phyloP scores from a whole-genome alignment of 2,113 vertebrate species.

The Phaethon lepturus region DNA sequence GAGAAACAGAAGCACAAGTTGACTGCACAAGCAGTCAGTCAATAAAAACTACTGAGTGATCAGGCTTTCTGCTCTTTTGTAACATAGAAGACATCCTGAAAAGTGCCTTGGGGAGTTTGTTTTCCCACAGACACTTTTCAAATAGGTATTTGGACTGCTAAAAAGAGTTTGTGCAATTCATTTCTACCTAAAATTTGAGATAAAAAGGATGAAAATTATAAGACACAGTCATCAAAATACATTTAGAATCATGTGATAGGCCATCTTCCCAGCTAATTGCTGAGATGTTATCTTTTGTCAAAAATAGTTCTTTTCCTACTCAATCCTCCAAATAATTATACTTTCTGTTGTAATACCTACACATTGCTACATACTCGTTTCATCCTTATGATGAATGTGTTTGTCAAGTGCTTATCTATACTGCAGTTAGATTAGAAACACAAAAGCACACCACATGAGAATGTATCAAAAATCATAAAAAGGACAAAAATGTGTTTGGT shows the following conservation, averaged over 20 bases:
- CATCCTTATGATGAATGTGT: neutral
- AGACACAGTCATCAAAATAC: neutral
- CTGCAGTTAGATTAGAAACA: neutral
- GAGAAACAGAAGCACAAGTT: no score
- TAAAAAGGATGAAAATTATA: neutral
- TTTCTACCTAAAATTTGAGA: neutral
- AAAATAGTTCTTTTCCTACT: neutral
- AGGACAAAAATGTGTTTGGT: neutral
- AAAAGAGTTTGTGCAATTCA: neutral
- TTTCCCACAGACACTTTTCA: neutral
- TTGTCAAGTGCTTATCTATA: neutral
- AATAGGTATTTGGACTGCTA: neutral
- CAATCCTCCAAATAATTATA: neutral
- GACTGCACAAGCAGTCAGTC: neutral
- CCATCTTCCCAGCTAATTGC: neutral
- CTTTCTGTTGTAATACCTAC: neutral
- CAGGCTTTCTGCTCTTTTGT: neutral
- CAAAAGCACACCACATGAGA: neutral
- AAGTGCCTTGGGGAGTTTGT: neutral
- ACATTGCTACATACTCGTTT: neutral
- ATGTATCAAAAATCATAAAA: neutral
- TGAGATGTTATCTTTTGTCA: neutral
- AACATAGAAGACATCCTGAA: neutral
- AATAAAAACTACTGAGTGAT: neutral
- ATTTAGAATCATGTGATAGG: neutral